A percentile compares a stretch with the other conserved stretches of the same genome.
Conservation (phyloP, 1,140 invertebrate species). For the Drosophila burlai region DNA sequence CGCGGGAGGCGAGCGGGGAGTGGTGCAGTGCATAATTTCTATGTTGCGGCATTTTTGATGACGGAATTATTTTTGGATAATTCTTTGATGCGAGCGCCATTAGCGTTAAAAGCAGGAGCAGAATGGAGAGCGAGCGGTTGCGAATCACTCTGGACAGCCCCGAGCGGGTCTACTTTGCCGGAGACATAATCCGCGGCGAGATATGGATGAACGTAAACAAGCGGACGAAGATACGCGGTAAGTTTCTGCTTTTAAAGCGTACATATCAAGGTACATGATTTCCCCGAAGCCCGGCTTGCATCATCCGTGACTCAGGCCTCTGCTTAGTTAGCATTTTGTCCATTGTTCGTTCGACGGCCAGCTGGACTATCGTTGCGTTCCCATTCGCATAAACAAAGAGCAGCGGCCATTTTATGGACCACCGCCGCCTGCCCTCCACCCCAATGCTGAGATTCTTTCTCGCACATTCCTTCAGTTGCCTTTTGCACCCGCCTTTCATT, state of each 20-base stretch:
- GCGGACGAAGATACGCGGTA: constrained; percentile 82
- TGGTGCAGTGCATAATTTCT: constrained; percentile 31
- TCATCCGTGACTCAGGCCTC: constrained; percentile 58
- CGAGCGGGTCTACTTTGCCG: constrained; percentile 75
- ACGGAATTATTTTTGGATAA: constrained; percentile 78
- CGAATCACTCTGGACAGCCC: constrained; percentile 79
- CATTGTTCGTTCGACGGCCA: constrained; percentile 52
- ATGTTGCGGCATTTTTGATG: constrained; percentile 67
- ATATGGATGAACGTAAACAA: constrained; percentile 79
- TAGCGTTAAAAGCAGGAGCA: constrained; percentile 28
- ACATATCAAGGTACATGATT: constrained; percentile 5
- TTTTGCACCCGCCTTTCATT: constrained; percentile 55
- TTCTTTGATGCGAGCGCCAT: constrained; percentile 56
- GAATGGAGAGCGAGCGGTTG: constrained; percentile 81
- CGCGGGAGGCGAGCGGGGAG: constrained; percentile 1
- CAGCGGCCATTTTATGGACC: constrained; percentile 51
- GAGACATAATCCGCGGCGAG: constrained; percentile 78
- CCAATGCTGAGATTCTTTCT: constrained; percentile 24
- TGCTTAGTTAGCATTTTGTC: constrained; percentile 34
- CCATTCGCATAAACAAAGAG: constrained; percentile 78
- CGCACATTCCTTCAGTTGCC: constrained; percentile 60
- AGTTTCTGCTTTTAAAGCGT: constrained; percentile 34
- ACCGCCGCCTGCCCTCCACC: neutral
- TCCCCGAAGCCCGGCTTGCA: constrained; percentile 43
- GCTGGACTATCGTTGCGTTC: constrained; percentile 65